Evolutionary conservation across 2,113 vertebrate species (phyloP).

Genomic region (Eublepharis macularius): DNA sequence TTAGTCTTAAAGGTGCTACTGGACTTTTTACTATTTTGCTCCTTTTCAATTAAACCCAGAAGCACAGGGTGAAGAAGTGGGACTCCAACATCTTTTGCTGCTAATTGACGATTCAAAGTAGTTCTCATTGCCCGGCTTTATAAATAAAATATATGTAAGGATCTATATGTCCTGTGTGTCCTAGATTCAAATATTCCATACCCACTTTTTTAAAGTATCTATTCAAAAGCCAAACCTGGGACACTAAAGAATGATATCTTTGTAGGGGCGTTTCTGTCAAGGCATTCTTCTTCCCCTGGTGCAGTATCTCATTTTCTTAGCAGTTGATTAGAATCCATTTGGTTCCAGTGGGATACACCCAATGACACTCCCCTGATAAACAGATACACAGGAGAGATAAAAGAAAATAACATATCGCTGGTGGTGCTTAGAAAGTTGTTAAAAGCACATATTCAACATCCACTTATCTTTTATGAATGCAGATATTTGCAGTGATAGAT

Average conservation of each 20-base stretch:
- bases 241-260: constrained; percentile 43
- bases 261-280: constrained; percentile 49
- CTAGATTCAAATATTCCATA: constrained; percentile 27
- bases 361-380: constrained; percentile 51
- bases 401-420: constrained; percentile 60
- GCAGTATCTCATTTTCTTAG: constrained; percentile 60
- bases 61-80: not conserved
- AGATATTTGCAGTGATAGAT: constrained; percentile 50
- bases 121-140: not conserved
- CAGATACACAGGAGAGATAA: constrained; percentile 46
- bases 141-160: not conserved
- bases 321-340: constrained; percentile 61
- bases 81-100: not conserved
- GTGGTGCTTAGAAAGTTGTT: constrained; percentile 17
- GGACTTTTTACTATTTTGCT: too few relatives aligned
- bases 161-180: not conserved
- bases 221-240: constrained; percentile 34
- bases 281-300: constrained; percentile 39
- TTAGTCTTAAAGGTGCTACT: too few relatives aligned
- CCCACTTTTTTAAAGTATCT: constrained; percentile 41
- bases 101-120: not conserved
- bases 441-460: constrained; percentile 44
- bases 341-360: constrained; percentile 49
- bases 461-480: constrained; percentile 52
- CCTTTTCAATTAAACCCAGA: not conserved